A percentile compares a stretch with the other conserved stretches of the same genome.
These are phyloP conservation scores for Crossocerus cetratus DNA, from an alignment of 2,888 invertebrate species.

Conservation along the genomic window DNA sequence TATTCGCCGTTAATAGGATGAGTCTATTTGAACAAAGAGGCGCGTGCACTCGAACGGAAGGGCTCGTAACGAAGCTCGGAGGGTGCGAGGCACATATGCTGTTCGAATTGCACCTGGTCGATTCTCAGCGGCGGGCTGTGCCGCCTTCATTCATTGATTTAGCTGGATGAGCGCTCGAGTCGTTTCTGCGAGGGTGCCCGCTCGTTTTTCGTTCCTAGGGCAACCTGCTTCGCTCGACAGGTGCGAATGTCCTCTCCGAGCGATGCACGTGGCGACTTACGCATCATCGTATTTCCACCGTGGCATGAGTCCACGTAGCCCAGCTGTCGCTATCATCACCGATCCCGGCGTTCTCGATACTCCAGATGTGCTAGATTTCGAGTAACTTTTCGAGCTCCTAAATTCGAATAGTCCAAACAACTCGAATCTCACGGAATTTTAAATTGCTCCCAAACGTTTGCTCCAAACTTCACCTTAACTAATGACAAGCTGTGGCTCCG, in stretches of 20 bases:
- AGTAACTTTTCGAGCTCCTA: slow-evolving; percentile 35
- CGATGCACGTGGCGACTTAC: slow-evolving; percentile 19
- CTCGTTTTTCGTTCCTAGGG: slow-evolving; percentile 41
- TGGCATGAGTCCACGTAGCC: slow-evolving; percentile 24
- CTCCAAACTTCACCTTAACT: too few relatives aligned
- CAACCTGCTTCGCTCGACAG: slow-evolving; percentile 56
- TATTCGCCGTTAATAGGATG: too few relatives aligned
- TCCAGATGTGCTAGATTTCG: slow-evolving; percentile 15
- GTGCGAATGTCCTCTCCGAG: slow-evolving; percentile 48
- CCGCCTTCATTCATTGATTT: slow-evolving; percentile 60
- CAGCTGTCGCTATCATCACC: slow-evolving; percentile 40
- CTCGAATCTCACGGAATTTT: not conserved
- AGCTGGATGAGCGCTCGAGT: slow-evolving; percentile 37
- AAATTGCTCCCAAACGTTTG: not conserved
- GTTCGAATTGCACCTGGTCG: not conserved
- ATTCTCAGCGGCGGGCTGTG: slow-evolving; percentile 16
- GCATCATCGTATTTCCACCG: slow-evolving; percentile 30
- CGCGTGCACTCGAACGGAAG: too few relatives aligned
- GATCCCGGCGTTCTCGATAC: slow-evolving; percentile 7
- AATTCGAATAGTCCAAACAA: not conserved
- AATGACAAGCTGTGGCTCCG: too few relatives aligned
- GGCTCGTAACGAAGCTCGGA: not conserved
- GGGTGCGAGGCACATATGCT: not conserved
- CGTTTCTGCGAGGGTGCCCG: slow-evolving; percentile 24
- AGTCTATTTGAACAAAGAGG: too few relatives aligned